Evolutionary conservation across 1,140 invertebrate species (phyloP).

Genomic region (Orchestia grillus): DNA sequence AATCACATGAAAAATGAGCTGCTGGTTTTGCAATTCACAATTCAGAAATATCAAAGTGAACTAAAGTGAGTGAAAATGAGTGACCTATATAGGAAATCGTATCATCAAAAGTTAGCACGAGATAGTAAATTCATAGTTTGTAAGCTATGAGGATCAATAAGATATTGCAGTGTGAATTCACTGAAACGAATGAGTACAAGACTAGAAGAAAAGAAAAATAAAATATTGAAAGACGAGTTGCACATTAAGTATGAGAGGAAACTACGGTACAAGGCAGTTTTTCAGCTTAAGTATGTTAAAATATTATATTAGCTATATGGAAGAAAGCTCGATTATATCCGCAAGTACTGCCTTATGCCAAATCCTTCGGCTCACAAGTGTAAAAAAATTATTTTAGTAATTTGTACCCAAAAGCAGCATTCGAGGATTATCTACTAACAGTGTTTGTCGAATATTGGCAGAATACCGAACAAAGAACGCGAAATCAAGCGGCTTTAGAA

Average conservation of each 20-base stretch:
- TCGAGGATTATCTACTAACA: no score
- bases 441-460: no score
- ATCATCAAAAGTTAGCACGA: not conserved
- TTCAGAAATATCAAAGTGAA: not conserved
- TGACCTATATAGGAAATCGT: not conserved
- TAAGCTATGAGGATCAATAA: not conserved
- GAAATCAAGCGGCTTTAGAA: no score
- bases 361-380: not conserved
- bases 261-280: not conserved
- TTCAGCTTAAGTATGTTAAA: not conserved
- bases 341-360: not conserved
- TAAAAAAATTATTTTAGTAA: not conserved
- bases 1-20: not conserved
- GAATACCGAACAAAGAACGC: no score
- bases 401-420: not conserved
- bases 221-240: not conserved
- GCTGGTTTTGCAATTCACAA: not conserved
- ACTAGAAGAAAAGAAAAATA: not conserved
- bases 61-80: not conserved
- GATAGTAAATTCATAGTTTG: not conserved
- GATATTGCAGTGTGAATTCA: not conserved
- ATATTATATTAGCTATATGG: not conserved
- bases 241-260: not conserved
- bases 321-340: not conserved
- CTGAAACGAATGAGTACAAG: not conserved